A percentile compares a stretch with the other conserved stretches of the same genome.
phyloP scores from a whole-genome alignment of 2,888 invertebrate genomes.

The Schizaphis graminum region DNA sequence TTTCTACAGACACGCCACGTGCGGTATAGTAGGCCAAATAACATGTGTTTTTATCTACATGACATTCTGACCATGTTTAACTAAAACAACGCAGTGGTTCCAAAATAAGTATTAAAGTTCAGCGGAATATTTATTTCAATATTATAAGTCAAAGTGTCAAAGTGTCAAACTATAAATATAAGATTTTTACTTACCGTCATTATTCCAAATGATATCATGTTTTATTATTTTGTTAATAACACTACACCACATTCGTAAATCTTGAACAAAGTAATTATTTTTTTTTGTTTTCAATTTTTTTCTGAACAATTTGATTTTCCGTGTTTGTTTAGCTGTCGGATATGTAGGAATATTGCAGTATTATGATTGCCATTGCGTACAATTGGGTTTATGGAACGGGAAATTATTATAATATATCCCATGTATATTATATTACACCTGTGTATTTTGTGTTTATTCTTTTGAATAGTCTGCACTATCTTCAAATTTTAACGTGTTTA shows the following conservation, averaged over 20 bases:
- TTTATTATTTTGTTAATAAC: background rate
- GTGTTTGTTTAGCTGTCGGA: slow-evolving; percentile 39
- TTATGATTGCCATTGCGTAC: background rate
- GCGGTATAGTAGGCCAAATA: background rate
- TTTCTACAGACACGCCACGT: background rate
- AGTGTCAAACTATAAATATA: background rate
- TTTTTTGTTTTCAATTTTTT: background rate
- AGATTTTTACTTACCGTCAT: slow-evolving; percentile 41
- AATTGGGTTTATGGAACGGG: background rate
- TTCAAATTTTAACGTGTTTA: background rate
- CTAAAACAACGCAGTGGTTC: background rate
- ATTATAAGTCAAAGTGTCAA: background rate
- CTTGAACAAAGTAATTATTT: slow-evolving; percentile 3
- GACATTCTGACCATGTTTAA: background rate
- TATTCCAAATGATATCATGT: slow-evolving; percentile 39
- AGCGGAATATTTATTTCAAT: background rate
- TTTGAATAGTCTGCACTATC: background rate
- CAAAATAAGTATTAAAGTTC: background rate
- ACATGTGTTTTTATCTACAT: background rate
- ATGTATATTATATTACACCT: background rate
- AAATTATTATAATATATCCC: background rate
- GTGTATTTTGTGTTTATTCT: background rate
- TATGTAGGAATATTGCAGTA: slow-evolving; percentile 21
- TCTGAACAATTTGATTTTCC: background rate
- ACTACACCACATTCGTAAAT: background rate